Percentiles rank a stretch among this genome's conserved stretches.
Evolutionary conservation across 2,888 invertebrate species (phyloP).

Genomic region (Galerucella nymphaeae): DNA sequence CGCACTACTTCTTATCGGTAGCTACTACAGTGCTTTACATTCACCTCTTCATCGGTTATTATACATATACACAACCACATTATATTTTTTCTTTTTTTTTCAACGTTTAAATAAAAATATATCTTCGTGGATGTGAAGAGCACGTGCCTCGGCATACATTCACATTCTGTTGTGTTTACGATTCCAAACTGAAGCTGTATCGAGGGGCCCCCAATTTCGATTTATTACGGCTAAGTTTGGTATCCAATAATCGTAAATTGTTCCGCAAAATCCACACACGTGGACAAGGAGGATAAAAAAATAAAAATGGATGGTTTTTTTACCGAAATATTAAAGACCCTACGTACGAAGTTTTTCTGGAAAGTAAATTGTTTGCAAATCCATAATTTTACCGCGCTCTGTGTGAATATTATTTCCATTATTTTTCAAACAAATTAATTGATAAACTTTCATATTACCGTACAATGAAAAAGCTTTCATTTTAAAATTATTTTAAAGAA

Average conservation of each 20-base stretch:
- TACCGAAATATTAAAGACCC: constrained; percentile 43
- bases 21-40: no score
- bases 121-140: constrained; percentile 30
- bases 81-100: constrained; percentile 24
- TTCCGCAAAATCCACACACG: constrained; percentile 60
- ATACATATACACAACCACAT: constrained; percentile 8
- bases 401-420: no score
- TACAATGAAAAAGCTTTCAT: neutral
- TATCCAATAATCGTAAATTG: constrained; percentile 63
- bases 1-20: neutral
- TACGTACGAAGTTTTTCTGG: constrained; percentile 1
- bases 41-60: neutral
- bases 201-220: constrained; percentile 56
- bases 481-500: neutral
- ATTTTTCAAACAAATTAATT: no score
- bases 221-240: constrained; percentile 60
- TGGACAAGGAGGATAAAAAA: constrained; percentile 59
- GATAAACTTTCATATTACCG: neutral
- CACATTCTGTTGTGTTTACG: constrained; percentile 53
- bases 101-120: constrained; percentile 35
- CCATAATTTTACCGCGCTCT: no score
- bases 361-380: neutral
- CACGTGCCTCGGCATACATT: constrained; percentile 55
- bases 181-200: constrained; percentile 55
- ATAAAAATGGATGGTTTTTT: constrained; percentile 52